Evolutionary conservation across 2,797 vertebrate genomes (phyloP).

Genomic region (Acanthis flammea): DNA sequence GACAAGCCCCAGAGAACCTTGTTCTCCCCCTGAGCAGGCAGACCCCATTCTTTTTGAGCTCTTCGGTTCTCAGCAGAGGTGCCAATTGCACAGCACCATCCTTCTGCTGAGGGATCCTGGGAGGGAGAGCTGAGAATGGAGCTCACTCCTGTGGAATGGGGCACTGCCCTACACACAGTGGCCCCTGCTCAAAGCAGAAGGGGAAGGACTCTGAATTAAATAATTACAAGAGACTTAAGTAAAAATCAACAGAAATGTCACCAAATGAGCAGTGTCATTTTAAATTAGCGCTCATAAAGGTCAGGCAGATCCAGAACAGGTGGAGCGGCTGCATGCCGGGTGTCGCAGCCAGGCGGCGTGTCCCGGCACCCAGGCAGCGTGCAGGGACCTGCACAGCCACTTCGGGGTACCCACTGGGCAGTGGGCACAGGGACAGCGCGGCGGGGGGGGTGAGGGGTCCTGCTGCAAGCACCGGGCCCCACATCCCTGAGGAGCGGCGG

Average conservation of each 20-base stretch:
- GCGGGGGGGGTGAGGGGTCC: neutral
- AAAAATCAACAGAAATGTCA: slow-evolving; percentile 73
- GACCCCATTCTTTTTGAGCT: rapidly evolving
- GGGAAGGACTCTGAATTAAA: slow-evolving; percentile 39
- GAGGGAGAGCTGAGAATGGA: rapidly evolving
- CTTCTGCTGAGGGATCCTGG: neutral
- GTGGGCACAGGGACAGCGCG: rapidly evolving
- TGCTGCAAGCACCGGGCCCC: rapidly evolving
- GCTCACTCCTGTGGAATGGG: neutral
- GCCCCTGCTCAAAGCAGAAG: neutral
- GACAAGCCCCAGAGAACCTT: neutral
- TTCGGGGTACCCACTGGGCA: rapidly evolving
- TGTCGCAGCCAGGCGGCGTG: neutral
- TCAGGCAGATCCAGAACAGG: slow-evolving; percentile 56
- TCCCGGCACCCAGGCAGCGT: neutral
- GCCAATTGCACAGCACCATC: neutral
- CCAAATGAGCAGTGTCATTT: slow-evolving; percentile 67
- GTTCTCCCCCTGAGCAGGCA: neutral
- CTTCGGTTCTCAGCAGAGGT: neutral
- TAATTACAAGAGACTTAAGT: slow-evolving; percentile 69
- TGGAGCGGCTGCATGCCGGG: slow-evolving; percentile 8
- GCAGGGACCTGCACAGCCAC: rapidly evolving
- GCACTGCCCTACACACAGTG: neutral
- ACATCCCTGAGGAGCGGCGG: neutral
- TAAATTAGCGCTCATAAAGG: slow-evolving; percentile 66